Conservation (phyloP, 2,797 vertebrate genomes). For the Malacoctenus gilli region DNA sequence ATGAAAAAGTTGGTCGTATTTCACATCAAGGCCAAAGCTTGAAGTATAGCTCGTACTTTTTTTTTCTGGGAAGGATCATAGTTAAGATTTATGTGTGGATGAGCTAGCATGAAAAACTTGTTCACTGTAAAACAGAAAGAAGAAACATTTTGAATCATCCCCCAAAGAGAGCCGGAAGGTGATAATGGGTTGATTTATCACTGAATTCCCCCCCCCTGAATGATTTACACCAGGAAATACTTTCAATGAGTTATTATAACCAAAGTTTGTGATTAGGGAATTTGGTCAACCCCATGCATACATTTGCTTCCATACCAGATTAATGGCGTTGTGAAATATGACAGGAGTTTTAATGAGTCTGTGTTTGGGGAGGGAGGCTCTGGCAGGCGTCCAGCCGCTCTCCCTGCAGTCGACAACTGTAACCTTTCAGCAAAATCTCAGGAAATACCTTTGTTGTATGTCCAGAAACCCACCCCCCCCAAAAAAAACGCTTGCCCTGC, state of each 20-base stretch:
- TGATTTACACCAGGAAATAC: conserved; percentile 20
- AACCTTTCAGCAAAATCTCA: conserved; percentile 47
- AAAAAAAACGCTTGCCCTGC: conserved; percentile 38
- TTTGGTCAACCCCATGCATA: conserved; percentile 1
- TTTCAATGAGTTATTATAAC: conserved; percentile 15
- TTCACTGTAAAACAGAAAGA: conserved; percentile 5
- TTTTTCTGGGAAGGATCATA: conserved; percentile 8
- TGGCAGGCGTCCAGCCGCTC: conserved; percentile 26
- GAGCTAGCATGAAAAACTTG: not conserved
- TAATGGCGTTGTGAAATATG: conserved; percentile 13
- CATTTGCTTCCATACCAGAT: conserved; percentile 16
- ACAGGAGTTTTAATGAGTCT: conserved; percentile 18
- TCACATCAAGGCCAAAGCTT: not conserved
- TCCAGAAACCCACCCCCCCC: no score
- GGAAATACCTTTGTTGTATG: conserved; percentile 63
- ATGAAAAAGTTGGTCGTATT: not conserved
- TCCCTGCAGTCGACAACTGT: conserved; percentile 25
- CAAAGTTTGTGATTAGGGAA: conserved; percentile 19
- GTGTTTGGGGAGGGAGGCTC: conserved; percentile 17
- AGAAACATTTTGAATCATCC: conserved; percentile 3
- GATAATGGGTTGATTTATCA: conserved; percentile 21
- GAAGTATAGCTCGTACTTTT: no score
- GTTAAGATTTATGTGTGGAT: conserved; percentile 21
- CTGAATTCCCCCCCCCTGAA: conserved; percentile 12
- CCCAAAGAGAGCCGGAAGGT: not conserved